Percentiles rank a stretch among this genome's conserved stretches.
phyloP scores from a whole-genome alignment of 2,113 vertebrate genomes.

The Chinchilla lanigera region DNA sequence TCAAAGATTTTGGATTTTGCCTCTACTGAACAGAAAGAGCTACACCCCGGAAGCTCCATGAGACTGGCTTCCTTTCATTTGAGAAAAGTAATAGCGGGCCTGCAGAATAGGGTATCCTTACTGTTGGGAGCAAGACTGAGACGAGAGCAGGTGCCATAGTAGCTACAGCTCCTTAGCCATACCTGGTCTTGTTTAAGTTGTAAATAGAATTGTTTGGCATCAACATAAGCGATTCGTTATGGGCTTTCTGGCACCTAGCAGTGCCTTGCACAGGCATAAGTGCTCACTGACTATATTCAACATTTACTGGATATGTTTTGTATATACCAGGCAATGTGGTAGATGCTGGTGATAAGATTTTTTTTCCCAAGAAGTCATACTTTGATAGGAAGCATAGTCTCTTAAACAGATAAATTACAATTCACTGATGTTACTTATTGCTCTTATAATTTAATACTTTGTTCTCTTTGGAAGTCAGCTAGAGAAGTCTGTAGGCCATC shows the following conservation, averaged over 20 bases:
- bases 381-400: constrained; percentile 9
- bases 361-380: neutral
- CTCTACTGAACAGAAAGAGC: constrained; percentile 2
- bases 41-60: neutral
- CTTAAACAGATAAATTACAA: constrained; percentile 21
- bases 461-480: constrained; percentile 23
- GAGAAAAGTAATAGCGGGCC: neutral
- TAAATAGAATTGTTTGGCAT: constrained; percentile 51
- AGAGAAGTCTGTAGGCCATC: neutral
- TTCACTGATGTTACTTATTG: constrained; percentile 44
- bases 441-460: neutral
- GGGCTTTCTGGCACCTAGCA: constrained; percentile 22
- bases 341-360: constrained; percentile 28
- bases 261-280: neutral
- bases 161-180: constrained; percentile 31
- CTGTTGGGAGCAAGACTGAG: neutral
- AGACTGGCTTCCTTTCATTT: neutral
- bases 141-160: constrained; percentile 39
- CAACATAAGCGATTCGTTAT: neutral
- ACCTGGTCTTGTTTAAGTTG: constrained; percentile 57
- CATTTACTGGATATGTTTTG: constrained; percentile 33
- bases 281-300: neutral
- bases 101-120: neutral
- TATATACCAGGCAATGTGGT: neutral
- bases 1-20: constrained; percentile 37